Evolutionary conservation across 2,888 invertebrate species (phyloP).

Genomic region (Apamea monoglypha): DNA sequence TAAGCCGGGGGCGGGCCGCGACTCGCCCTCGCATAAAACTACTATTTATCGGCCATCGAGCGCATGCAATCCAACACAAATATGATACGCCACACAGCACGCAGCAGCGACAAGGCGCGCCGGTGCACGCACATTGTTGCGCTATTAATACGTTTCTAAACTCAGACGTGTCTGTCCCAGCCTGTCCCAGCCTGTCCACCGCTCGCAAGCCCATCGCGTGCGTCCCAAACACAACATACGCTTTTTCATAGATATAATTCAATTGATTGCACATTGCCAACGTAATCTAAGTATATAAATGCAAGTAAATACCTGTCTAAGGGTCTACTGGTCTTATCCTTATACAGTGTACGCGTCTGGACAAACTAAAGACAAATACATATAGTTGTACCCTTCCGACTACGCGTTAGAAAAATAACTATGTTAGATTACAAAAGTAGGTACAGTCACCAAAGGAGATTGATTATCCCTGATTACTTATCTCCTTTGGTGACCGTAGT

Average conservation of each 20-base stretch:
- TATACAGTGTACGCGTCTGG: background rate
- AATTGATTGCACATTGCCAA: background rate
- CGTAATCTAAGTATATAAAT: background rate
- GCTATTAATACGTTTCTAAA: slow-evolving; percentile 72
- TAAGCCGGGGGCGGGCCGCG: slow-evolving; percentile 79
- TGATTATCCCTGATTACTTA: too few relatives aligned
- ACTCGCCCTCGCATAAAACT: slow-evolving; percentile 77
- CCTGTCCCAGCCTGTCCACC: slow-evolving; percentile 51
- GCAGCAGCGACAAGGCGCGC: slow-evolving; percentile 57
- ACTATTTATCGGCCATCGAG: slow-evolving; percentile 75
- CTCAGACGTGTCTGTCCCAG: slow-evolving; percentile 58
- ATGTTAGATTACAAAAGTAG: background rate
- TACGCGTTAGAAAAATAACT: background rate
- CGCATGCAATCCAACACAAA: slow-evolving; percentile 71
- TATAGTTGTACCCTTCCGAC: too few relatives aligned
- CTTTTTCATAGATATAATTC: background rate
- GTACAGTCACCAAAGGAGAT: too few relatives aligned
- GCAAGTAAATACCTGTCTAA: background rate
- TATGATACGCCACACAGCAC: slow-evolving; percentile 58
- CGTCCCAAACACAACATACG: slow-evolving; percentile 12
- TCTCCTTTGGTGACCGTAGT: too few relatives aligned
- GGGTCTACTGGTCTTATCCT: too few relatives aligned
- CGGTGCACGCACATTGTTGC: slow-evolving; percentile 68
- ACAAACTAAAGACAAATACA: background rate
- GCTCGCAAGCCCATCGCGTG: slow-evolving; percentile 14